Conservation (phyloP, 2,888 invertebrate genomes). For the Cheilosia vulpina region DNA sequence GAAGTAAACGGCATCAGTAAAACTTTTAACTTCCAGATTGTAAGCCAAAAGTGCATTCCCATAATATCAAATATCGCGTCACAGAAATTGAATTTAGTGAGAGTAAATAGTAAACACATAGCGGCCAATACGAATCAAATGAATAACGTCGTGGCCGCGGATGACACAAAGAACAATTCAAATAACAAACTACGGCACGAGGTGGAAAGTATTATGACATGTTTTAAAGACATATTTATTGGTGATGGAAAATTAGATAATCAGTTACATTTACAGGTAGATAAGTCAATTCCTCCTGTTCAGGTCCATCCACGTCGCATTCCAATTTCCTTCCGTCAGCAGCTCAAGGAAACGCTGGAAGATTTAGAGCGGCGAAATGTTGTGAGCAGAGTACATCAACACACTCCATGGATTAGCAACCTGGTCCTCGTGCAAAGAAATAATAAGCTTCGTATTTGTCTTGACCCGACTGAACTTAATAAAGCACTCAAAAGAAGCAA, state of each 20-base stretch:
- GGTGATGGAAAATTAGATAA: conserved; percentile 27
- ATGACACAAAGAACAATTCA: not conserved
- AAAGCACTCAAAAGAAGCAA: conserved; percentile 34
- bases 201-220: conserved; percentile 17
- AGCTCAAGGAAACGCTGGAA: conserved; percentile 10
- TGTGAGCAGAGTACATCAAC: conserved; percentile 29
- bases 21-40: conserved; percentile 19
- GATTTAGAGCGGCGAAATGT: conserved; percentile 23
- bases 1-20: conserved; percentile 9
- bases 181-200: not conserved
- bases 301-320: conserved; percentile 20
- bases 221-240: conserved; percentile 3
- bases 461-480: conserved; percentile 40
- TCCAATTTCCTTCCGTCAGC: conserved; percentile 12
- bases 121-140: not conserved
- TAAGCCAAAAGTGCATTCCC: conserved; percentile 11
- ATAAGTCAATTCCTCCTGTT: conserved; percentile 30
- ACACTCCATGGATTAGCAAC: conserved; percentile 34
- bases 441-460: too few relatives aligned
- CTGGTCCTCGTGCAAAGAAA: too few relatives aligned
- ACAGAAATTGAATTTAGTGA: not conserved
- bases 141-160: too few relatives aligned
- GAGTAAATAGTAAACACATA: not conserved
- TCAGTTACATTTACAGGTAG: conserved; percentile 22
- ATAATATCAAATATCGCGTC: conserved; percentile 25